phyloP scores from a whole-genome alignment of 92 coral and sea anemone genomes.

The Palythoa grandis region DNA sequence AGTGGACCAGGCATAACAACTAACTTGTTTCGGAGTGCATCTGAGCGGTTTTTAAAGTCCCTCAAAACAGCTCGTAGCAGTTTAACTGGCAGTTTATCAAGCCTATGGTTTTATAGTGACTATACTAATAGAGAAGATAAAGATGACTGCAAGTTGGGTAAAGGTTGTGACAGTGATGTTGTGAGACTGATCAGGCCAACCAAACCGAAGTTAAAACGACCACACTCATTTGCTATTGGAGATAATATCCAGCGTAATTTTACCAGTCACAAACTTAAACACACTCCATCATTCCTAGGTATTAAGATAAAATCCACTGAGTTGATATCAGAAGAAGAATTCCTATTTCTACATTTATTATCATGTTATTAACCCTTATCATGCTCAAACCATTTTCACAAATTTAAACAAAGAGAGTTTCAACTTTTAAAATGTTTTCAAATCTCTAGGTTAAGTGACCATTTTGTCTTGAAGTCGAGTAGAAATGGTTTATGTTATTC shows the following conservation, averaged over 20 bases:
- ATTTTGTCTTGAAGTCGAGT: no score
- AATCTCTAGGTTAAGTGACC: no score
- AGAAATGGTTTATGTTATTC: no score
- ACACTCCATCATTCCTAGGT: slow-evolving; percentile 31
- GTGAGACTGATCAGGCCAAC: neutral
- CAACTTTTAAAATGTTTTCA: no score
- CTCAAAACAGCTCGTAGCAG: slow-evolving; percentile 71
- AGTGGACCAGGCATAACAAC: slow-evolving; percentile 24
- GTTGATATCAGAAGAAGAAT: neutral
- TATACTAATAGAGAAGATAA: slow-evolving; percentile 8
- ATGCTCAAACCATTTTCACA: no score
- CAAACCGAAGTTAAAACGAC: slow-evolving; percentile 56
- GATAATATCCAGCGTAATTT: slow-evolving; percentile 58
- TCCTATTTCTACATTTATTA: no score
- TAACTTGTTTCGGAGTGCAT: slow-evolving; percentile 77
- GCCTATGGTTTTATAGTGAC: slow-evolving; percentile 51
- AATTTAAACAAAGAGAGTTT: no score
- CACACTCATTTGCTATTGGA: slow-evolving; percentile 73
- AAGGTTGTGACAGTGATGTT: neutral
- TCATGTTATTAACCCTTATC: neutral
- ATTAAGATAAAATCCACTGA: neutral
- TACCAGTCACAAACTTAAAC: slow-evolving; percentile 34
- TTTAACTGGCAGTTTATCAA: slow-evolving; percentile 78
- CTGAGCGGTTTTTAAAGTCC: slow-evolving; percentile 74
- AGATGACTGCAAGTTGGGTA: slow-evolving; percentile 15